These are phyloP conservation scores for Drosophila demipolita DNA, from an alignment of 2,888 invertebrate species.

Conservation along the genomic window DNA sequence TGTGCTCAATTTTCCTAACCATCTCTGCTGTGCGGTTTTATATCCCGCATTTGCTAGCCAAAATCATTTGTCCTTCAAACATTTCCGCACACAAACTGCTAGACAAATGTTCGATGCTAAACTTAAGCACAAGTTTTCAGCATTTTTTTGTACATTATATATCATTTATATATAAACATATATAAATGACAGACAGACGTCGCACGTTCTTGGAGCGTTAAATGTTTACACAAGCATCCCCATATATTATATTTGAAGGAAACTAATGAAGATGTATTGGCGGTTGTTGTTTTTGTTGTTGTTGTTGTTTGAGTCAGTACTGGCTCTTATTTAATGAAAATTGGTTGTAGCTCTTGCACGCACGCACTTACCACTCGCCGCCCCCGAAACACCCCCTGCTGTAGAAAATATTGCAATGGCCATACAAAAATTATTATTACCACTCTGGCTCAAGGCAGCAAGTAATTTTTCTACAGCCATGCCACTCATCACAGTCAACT, in stretches of 20 bases:
- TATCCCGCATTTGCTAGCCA: constrained; percentile 25
- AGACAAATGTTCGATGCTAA: constrained; percentile 61
- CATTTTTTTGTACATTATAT: background rate
- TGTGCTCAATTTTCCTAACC: background rate
- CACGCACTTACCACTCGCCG: constrained; percentile 8
- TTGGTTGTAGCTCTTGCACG: constrained; percentile 69
- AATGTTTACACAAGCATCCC: constrained; percentile 70
- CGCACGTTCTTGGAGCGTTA: constrained; percentile 21
- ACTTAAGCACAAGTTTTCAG: constrained; percentile 64
- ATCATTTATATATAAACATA: background rate
- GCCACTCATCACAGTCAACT: constrained; percentile 59
- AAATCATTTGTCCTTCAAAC: constrained; percentile 60
- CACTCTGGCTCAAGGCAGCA: constrained; percentile 53
- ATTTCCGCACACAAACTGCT: constrained; percentile 36
- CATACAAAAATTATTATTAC: constrained; percentile 72
- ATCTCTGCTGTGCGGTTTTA: constrained; percentile 35
- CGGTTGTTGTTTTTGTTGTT: constrained; percentile 35
- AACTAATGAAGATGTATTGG: constrained; percentile 78
- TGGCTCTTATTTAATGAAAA: constrained; percentile 72
- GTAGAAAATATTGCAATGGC: constrained; percentile 55
- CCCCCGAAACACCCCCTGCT: background rate
- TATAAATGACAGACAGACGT: background rate
- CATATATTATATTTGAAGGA: constrained; percentile 62
- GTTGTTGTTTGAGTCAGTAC: constrained; percentile 26
- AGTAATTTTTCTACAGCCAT: constrained; percentile 67